These are phyloP conservation scores for Sitta europaea DNA, from an alignment of 2,113 vertebrate genomes.

Conservation along the genomic window DNA sequence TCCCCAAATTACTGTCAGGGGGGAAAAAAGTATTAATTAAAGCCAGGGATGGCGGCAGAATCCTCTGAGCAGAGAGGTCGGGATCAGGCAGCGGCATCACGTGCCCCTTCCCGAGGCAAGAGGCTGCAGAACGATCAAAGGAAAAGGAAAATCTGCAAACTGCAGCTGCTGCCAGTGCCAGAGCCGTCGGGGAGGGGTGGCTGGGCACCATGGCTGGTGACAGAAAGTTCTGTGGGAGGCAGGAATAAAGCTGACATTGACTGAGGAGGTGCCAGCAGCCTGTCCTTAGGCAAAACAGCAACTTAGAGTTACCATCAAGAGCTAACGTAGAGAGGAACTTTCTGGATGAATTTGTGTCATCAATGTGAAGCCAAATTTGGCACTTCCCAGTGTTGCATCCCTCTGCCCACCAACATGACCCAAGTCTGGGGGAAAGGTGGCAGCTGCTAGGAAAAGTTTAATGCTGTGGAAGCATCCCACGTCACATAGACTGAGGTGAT, in stretches of 20 bases:
- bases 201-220: neutral
- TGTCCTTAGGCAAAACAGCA: neutral
- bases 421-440: neutral
- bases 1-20: neutral
- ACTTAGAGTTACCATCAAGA: neutral
- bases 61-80: neutral
- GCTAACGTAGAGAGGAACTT: neutral
- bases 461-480: neutral
- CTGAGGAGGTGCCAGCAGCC: slow-evolving; percentile 11
- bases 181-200: neutral
- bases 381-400: neutral
- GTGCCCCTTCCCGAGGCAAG: neutral
- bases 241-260: neutral
- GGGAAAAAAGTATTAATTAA: neutral
- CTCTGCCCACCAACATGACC: rapidly evolving
- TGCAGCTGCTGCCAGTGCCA: neutral
- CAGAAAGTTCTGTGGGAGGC: neutral
- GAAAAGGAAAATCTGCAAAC: neutral
- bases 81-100: neutral
- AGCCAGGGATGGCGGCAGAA: neutral
- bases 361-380: neutral
- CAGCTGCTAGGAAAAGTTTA: neutral
- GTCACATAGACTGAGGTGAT: rapidly evolving
- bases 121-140: neutral
- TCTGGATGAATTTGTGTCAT: neutral